Conservation (phyloP, 2,888 invertebrate genomes). For the Nesidiocoris tenuis region DNA sequence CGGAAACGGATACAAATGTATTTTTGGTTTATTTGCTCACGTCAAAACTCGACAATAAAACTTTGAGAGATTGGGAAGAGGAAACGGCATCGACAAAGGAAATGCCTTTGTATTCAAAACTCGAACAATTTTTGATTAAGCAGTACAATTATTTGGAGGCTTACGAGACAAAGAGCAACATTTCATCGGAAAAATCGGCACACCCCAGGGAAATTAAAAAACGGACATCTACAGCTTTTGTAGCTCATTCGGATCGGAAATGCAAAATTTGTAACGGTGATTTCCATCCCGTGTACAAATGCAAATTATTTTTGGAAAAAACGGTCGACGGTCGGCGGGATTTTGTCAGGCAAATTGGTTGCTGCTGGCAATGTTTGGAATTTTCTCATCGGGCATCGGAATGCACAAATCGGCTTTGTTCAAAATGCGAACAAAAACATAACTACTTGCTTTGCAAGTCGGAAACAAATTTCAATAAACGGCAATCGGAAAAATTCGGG, state of each 20-base stretch:
- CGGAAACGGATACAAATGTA: not conserved
- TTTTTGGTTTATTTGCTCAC: conserved; percentile 9
- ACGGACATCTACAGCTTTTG: not conserved
- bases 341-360: not conserved
- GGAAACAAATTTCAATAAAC: not conserved
- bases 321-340: not conserved
- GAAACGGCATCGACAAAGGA: not conserved
- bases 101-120: not conserved
- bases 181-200: not conserved
- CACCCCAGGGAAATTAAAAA: not conserved
- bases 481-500: not conserved
- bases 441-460: not conserved
- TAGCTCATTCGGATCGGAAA: not conserved
- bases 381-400: not conserved
- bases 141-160: conserved; percentile 24
- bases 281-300: conserved; percentile 3
- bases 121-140: not conserved
- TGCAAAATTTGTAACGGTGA: not conserved
- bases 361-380: conserved; percentile 9
- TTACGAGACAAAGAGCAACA: not conserved
- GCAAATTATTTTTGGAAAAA: not conserved
- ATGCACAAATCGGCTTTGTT: not conserved
- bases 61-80: conserved; percentile 11
- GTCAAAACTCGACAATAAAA: conserved; percentile 9
- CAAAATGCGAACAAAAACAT: conserved; percentile 1